Percentiles rank a stretch among this genome's conserved stretches.
Evolutionary conservation across 1,140 invertebrate species (phyloP).

Genomic region (Drosophila simulans): DNA sequence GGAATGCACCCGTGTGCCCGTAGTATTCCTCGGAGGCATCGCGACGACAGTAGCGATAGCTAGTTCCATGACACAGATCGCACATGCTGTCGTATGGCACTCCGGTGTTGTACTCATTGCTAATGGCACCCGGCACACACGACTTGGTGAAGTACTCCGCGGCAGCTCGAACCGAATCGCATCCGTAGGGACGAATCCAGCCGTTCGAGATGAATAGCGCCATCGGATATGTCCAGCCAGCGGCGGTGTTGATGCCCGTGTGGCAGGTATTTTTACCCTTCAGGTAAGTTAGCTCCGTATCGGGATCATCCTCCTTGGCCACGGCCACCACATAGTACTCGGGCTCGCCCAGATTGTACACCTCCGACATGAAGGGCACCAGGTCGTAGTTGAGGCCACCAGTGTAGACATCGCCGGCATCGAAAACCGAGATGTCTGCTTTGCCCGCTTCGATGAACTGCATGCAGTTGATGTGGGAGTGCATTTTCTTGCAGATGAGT

Average conservation of each 20-base stretch:
- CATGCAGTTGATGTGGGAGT: slow-evolving; percentile 96
- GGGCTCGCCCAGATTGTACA: slow-evolving; percentile 93
- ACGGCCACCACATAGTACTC: slow-evolving; percentile 98
- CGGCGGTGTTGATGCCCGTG: slow-evolving; percentile 95
- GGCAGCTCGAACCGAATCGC: slow-evolving; percentile 94
- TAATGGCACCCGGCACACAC: slow-evolving; percentile 95
- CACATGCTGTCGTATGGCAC: slow-evolving; percentile 96
- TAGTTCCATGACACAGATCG: slow-evolving; percentile 95
- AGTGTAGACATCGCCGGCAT: slow-evolving; percentile 97
- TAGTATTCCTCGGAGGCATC: slow-evolving; percentile 95
- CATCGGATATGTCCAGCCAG: slow-evolving; percentile 97
- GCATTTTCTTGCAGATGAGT: slow-evolving; percentile 93
- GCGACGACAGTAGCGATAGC: slow-evolving; percentile 91
- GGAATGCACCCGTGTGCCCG: slow-evolving; percentile 94
- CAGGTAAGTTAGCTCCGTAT: slow-evolving; percentile 94
- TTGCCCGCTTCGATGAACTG: slow-evolving; percentile 90
- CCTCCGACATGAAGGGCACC: slow-evolving; percentile 95
- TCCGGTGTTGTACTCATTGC: slow-evolving; percentile 92
- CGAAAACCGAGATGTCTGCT: slow-evolving; percentile 95
- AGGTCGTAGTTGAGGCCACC: slow-evolving; percentile 92
- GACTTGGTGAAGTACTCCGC: slow-evolving; percentile 97
- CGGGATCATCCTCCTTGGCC: slow-evolving; percentile 93
- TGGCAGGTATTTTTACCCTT: slow-evolving; percentile 96
- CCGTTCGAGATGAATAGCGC: slow-evolving; percentile 96
- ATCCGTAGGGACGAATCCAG: slow-evolving; percentile 96